Evolutionary conservation across 1,140 invertebrate genomes (phyloP).

Genomic region (Holcopasites calliopsidis): DNA sequence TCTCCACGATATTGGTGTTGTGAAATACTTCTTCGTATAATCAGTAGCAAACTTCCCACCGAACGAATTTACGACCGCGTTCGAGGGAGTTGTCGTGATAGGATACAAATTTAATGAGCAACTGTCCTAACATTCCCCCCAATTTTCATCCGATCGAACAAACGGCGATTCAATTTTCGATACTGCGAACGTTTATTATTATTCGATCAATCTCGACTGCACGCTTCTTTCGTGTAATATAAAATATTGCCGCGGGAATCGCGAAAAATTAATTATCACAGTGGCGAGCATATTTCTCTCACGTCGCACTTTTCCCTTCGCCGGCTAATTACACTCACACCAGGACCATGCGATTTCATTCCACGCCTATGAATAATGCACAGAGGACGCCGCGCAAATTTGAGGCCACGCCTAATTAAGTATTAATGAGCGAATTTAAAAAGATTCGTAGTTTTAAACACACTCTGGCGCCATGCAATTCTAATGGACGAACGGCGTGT

Average conservation of each 20-base stretch:
- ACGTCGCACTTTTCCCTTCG: not conserved
- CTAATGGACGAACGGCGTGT: not conserved
- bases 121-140: not conserved
- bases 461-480: not conserved
- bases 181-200: not conserved
- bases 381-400: not conserved
- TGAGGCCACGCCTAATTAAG: slow-evolving; percentile 14
- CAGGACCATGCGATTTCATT: slow-evolving; percentile 2
- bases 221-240: too few species aligned
- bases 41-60: not conserved
- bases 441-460: slow-evolving; percentile 4
- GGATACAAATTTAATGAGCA: not conserved
- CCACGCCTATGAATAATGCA: slow-evolving; percentile 16
- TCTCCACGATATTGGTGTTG: not conserved
- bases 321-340: slow-evolving; percentile 22
- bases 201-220: not conserved
- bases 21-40: not conserved
- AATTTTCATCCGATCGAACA: not conserved
- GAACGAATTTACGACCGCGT: not conserved
- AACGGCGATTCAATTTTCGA: not conserved
- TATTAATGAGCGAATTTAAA: slow-evolving; percentile 27
- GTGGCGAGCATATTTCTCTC: too few species aligned
- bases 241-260: not conserved
- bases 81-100: not conserved
- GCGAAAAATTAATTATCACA: not conserved